Conservation (phyloP, 2,888 invertebrate genomes). For the Papilio demoleus region DNA sequence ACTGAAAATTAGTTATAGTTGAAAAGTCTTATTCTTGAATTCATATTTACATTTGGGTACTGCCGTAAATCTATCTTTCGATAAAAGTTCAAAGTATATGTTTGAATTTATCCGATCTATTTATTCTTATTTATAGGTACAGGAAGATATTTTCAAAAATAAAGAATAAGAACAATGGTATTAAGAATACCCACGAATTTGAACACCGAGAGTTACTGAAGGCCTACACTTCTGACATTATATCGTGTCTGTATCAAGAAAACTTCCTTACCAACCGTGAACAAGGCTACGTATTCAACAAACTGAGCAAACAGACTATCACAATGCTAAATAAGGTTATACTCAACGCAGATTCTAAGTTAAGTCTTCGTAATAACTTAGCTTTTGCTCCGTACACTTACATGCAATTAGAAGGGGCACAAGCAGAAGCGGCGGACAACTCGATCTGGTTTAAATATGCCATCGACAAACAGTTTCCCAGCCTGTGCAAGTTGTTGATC, state of each 20-base stretch:
- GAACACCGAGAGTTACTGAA: slow-evolving; percentile 57
- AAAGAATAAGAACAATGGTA: slow-evolving; percentile 41
- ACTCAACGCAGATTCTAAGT: slow-evolving; percentile 61
- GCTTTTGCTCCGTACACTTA: slow-evolving; percentile 71
- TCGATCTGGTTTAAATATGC: slow-evolving; percentile 19
- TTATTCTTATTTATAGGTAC: slow-evolving; percentile 54
- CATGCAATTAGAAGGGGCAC: slow-evolving; percentile 49
- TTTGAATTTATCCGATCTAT: no score
- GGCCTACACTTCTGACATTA: slow-evolving; percentile 63
- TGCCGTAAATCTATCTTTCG: no score
- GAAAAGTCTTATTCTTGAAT: no score
- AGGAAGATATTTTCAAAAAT: slow-evolving; percentile 58
- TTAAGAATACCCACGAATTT: slow-evolving; percentile 10
- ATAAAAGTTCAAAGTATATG: no score
- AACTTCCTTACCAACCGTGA: slow-evolving; percentile 55
- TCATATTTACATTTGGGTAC: background rate
- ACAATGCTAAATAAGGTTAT: slow-evolving; percentile 59
- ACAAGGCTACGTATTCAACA: slow-evolving; percentile 62
- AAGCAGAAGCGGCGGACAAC: background rate
- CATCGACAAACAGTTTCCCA: slow-evolving; percentile 5
- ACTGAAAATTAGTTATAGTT: no score
- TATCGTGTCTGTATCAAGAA: slow-evolving; percentile 69
- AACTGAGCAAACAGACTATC: slow-evolving; percentile 62
- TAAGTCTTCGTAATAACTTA: slow-evolving; percentile 68
- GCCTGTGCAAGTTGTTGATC: slow-evolving; percentile 6